phyloP scores from a whole-genome alignment of 53 echinoderm and acorn worm species.

The Zoroaster sp. region DNA sequence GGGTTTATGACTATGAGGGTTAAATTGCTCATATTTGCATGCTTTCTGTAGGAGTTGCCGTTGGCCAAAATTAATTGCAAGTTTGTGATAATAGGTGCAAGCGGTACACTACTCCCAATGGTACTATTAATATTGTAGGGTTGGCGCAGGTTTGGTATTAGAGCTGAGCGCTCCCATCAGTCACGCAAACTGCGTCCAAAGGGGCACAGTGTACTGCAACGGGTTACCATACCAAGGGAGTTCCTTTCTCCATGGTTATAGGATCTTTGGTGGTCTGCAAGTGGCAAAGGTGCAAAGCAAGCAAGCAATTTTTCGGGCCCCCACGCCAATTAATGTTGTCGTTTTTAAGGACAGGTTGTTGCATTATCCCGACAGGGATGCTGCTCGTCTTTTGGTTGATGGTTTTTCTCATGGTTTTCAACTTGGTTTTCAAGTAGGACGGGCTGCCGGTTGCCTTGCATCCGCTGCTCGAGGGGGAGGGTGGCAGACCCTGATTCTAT shows the following conservation, averaged over 20 bases:
- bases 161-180: too few relatives aligned
- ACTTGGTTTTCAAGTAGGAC: neutral
- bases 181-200: too few relatives aligned
- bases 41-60: too few relatives aligned
- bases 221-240: too few relatives aligned
- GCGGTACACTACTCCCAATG: neutral
- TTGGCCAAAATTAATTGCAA: too few relatives aligned
- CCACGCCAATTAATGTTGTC: constrained; percentile 31
- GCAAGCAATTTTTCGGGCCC: neutral
- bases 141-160: neutral
- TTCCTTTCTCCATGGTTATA: neutral
- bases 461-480: constrained; percentile 11
- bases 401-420: too few relatives aligned
- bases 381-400: neutral
- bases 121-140: neutral
- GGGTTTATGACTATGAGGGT: too few relatives aligned
- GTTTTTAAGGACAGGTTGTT: neutral
- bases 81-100: constrained; percentile 33
- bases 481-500: constrained; percentile 11
- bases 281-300: neutral
- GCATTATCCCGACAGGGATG: constrained; percentile 12
- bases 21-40: too few relatives aligned
- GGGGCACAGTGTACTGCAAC: too few relatives aligned
- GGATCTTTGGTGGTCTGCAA: neutral
- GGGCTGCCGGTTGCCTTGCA: neutral